These are phyloP conservation scores for Phocoena sinus DNA, from an alignment of 2,113 vertebrate genomes.

Conservation along the genomic window DNA sequence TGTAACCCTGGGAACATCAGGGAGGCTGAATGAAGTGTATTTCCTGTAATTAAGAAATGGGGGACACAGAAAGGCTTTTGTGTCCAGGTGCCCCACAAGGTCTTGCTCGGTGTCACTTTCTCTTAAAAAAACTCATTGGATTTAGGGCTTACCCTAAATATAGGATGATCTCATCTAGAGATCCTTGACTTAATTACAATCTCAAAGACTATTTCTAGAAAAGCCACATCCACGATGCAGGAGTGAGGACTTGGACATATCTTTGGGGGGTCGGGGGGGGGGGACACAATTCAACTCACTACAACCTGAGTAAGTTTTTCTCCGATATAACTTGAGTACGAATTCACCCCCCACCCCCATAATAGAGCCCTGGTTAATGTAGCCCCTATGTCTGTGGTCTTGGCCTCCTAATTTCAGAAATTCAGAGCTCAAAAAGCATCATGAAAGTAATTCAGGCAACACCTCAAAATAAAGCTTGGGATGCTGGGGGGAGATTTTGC, in stretches of 20 bases:
- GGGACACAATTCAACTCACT: not conserved
- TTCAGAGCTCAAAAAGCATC: not conserved
- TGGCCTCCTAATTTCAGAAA: not conserved
- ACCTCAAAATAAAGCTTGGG: not conserved
- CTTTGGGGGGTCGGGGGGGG: not conserved
- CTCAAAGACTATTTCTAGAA: not conserved
- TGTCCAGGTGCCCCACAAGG: not conserved
- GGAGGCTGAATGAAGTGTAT: too few species aligned
- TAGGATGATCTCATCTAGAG: not conserved
- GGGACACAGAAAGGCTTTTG: not conserved
- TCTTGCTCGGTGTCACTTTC: not conserved
- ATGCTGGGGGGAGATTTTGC: not conserved
- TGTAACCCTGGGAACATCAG: too few species aligned
- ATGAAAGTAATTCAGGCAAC: not conserved
- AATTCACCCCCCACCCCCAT: not conserved
- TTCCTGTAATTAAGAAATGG: too few species aligned
- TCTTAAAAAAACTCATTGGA: not conserved
- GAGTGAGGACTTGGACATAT: not conserved
- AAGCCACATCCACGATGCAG: not conserved
- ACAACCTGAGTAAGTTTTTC: not conserved
- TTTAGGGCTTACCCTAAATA: not conserved
- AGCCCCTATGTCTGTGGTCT: not conserved
- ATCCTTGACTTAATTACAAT: not conserved
- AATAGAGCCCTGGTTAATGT: not conserved
- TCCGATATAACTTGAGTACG: not conserved